Percentiles rank a stretch among this genome's conserved stretches.
These are phyloP conservation scores for Charanyca ferruginea DNA, from an alignment of 2,888 invertebrate species.

Conservation along the genomic window DNA sequence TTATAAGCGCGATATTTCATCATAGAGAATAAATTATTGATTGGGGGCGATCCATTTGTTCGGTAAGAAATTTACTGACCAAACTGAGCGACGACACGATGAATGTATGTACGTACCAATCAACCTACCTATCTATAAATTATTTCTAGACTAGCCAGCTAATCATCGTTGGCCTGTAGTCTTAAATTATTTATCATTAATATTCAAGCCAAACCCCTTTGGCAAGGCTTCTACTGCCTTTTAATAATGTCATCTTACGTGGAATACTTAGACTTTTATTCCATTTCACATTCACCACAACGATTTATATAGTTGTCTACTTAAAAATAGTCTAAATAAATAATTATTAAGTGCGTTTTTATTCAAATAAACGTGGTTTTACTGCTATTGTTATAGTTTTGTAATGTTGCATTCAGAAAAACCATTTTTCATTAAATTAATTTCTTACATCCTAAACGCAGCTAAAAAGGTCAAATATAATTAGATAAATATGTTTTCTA, in stretches of 20 bases:
- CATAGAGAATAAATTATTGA: conserved; percentile 44
- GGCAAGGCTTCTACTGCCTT: conserved; percentile 1
- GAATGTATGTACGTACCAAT: neutral
- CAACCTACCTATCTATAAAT: neutral
- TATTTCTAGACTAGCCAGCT: too few relatives aligned
- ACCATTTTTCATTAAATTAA: neutral
- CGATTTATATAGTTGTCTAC: neutral
- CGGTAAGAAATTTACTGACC: conserved; percentile 4
- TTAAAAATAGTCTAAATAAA: too few relatives aligned
- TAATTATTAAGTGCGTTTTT: too few relatives aligned
- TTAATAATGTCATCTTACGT: conserved; percentile 1
- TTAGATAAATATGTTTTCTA: conserved; percentile 19
- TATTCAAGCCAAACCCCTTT: conserved; percentile 32
- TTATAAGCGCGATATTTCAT: conserved; percentile 37
- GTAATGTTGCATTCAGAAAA: neutral
- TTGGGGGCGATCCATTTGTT: conserved; percentile 24
- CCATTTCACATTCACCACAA: neutral
- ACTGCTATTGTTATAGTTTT: conserved; percentile 2
- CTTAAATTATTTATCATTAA: conserved; percentile 29
- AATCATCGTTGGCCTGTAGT: neutral
- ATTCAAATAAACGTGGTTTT: conserved; percentile 5
- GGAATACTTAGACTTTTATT: conserved; percentile 14
- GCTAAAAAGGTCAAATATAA: conserved; percentile 15
- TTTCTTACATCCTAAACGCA: neutral
- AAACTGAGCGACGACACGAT: neutral